These are phyloP conservation scores for Drosophila neotestacea DNA, from an alignment of 2,888 invertebrate species.

Conservation along the genomic window DNA sequence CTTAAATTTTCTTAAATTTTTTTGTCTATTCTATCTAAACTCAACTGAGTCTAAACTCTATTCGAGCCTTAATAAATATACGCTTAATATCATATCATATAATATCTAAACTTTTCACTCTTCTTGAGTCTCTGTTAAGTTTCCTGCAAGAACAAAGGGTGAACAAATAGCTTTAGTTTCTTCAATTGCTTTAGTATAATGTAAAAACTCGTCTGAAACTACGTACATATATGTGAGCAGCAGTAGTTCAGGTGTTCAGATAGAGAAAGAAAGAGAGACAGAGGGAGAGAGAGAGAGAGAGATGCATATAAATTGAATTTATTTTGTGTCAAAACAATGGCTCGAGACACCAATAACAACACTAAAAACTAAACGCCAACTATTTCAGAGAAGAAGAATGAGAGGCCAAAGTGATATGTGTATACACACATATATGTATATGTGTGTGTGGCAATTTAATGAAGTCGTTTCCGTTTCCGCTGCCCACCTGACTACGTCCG, in stretches of 20 bases:
- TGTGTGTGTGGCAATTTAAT: slow-evolving; percentile 28
- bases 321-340: slow-evolving; percentile 44
- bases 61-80: too few relatives aligned
- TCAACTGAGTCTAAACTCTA: too few relatives aligned
- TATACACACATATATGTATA: neutral
- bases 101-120: neutral
- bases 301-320: slow-evolving; percentile 67
- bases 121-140: neutral
- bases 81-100: too few relatives aligned
- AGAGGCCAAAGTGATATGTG: neutral
- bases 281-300: slow-evolving; percentile 1
- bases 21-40: too few relatives aligned
- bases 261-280: neutral
- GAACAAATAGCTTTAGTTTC: too few relatives aligned
- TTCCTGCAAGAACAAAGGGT: neutral
- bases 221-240: neutral
- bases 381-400: slow-evolving; percentile 1
- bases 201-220: slow-evolving; percentile 3
- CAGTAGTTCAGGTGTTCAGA: too few relatives aligned
- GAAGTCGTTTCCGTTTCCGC: slow-evolving; percentile 57
- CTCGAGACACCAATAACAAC: neutral
- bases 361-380: slow-evolving; percentile 27
- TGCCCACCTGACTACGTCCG: slow-evolving; percentile 42
- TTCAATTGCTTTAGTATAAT: neutral
- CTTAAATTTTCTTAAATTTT: too few relatives aligned